A percentile compares a stretch with the other conserved stretches of the same genome.
These are phyloP conservation scores for Drosophila pruinosa DNA, from an alignment of 1,140 invertebrate species.

Conservation along the genomic window DNA sequence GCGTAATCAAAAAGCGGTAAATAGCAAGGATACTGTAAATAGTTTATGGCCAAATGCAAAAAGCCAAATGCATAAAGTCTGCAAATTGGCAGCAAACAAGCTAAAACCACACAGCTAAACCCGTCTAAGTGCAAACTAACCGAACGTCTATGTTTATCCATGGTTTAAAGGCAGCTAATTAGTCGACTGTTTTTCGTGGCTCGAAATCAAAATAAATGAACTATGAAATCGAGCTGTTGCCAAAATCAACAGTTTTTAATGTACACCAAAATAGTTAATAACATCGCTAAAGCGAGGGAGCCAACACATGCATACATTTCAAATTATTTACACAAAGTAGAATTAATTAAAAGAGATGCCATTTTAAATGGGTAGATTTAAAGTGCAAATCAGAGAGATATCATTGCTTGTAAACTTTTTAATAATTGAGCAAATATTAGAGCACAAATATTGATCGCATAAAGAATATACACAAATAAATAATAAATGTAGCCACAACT, in stretches of 20 bases:
- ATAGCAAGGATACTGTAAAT: constrained; percentile 71
- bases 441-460: too few species aligned
- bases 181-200: not conserved
- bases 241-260: not conserved
- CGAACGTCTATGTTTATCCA: not conserved
- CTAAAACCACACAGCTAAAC: not conserved
- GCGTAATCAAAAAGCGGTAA: constrained; percentile 79
- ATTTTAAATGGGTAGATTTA: too few species aligned
- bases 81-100: constrained; percentile 6
- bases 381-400: too few species aligned
- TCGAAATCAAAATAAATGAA: not conserved
- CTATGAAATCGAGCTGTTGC: not conserved
- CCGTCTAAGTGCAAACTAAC: not conserved
- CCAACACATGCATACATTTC: not conserved
- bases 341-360: too few species aligned
- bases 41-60: constrained; percentile 70
- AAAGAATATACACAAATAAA: too few species aligned
- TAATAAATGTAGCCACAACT: too few species aligned
- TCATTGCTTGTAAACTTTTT: too few species aligned
- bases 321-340: too few species aligned
- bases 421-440: too few species aligned
- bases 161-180: not conserved
- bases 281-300: not conserved
- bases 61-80: constrained; percentile 40
- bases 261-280: not conserved